A percentile compares a stretch with the other conserved stretches of the same genome.
phyloP scores from a whole-genome alignment of 2,888 invertebrate genomes.

The Acrobasis consociella region DNA sequence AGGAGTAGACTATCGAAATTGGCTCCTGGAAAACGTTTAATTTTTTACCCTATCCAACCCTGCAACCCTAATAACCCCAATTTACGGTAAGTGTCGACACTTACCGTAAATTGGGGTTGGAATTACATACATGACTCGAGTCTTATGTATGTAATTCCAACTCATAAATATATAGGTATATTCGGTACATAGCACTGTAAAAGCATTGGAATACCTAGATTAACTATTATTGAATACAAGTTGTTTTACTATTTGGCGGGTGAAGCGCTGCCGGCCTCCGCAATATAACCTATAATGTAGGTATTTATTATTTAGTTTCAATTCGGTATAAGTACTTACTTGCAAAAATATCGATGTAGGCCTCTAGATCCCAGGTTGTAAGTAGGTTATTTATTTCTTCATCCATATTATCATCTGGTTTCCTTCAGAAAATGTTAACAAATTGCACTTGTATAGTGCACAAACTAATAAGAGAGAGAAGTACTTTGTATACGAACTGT shows the following conservation, averaged over 20 bases:
- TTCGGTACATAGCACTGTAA: too few species aligned
- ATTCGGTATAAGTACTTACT: conserved; percentile 10
- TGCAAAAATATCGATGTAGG: conserved; percentile 10
- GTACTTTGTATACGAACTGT: neutral
- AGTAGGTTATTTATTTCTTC: conserved; percentile 10
- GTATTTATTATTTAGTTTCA: conserved; percentile 4
- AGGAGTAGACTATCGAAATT: too few species aligned
- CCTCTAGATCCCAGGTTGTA: conserved; percentile 9
- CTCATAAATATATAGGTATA: too few species aligned
- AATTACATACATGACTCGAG: too few species aligned
- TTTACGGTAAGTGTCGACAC: too few species aligned
- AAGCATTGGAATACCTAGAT: too few species aligned
- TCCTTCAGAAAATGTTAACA: conserved; percentile 3
- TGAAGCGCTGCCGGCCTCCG: conserved; percentile 2
- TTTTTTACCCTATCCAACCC: too few species aligned
- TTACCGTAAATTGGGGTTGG: too few species aligned
- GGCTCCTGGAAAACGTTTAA: too few species aligned
- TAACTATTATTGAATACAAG: too few species aligned
- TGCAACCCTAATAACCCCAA: too few species aligned
- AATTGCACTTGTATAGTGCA: neutral
- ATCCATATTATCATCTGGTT: neutral
- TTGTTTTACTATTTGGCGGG: conserved; percentile 1
- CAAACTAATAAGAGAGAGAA: neutral
- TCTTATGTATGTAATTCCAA: too few species aligned
- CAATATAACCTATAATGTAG: neutral